These are phyloP conservation scores for Phlogophora meticulosa DNA, from an alignment of 2,888 invertebrate genomes.

Conservation along the genomic window DNA sequence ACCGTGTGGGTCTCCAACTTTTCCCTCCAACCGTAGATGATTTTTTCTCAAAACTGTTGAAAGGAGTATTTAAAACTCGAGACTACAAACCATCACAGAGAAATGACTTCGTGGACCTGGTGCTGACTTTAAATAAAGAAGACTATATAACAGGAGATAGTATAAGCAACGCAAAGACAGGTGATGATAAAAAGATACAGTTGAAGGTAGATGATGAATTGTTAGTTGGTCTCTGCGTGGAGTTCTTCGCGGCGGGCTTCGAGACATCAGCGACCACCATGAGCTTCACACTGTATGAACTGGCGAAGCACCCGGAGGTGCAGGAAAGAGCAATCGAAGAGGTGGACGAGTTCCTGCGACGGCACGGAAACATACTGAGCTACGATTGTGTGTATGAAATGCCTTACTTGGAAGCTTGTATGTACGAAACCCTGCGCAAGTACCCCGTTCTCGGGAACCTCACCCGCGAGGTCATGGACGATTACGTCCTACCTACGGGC, in stretches of 20 bases:
- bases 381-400: constrained; percentile 63
- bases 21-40: constrained; percentile 65
- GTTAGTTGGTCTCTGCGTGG: constrained; percentile 54
- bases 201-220: constrained; percentile 48
- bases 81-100: constrained; percentile 66
- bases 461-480: constrained; percentile 76
- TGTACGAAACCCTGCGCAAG: constrained; percentile 74
- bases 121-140: constrained; percentile 72
- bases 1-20: constrained; percentile 66
- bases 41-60: constrained; percentile 73
- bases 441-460: constrained; percentile 75
- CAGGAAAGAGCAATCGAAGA: constrained; percentile 64
- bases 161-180: constrained; percentile 66
- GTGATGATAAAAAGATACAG: constrained; percentile 59
- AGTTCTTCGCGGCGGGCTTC: constrained; percentile 60
- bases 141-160: constrained; percentile 53
- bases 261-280: constrained; percentile 57
- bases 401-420: constrained; percentile 75
- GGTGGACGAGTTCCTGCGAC: constrained; percentile 36
- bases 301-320: constrained; percentile 35
- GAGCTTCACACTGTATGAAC: constrained; percentile 47
- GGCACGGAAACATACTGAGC: constrained; percentile 30
- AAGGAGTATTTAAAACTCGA: constrained; percentile 69
- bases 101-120: constrained; percentile 78
- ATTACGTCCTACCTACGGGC: constrained; percentile 75